Base-by-base conservation (phyloP, 2,113 vertebrate species). In the Sapayoa aenigma region DNA sequence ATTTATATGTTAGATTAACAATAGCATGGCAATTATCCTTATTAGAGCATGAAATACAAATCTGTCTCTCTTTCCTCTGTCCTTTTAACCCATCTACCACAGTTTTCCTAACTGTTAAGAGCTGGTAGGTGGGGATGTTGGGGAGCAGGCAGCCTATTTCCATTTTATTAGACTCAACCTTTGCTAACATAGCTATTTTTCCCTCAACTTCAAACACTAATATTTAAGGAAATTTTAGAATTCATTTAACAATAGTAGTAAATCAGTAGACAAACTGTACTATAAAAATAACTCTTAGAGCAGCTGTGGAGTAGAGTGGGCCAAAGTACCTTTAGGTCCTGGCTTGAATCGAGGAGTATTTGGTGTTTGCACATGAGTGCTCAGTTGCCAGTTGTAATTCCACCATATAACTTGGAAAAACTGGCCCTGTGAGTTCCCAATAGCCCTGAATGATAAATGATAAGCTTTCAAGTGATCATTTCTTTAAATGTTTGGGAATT, bases 1-100 rank as follows among this genome's bases (percentile, higher is more conserved):
- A 94, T 95, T 96, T 95, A 84, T 93, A 90, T 94, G 93, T 85
- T 90, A 92, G 87, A 95, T 94, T 94, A 95, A 90, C 83, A 93
- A 91, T 81, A 82, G 33, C 44, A 41, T 67, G 62, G 86, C 91
- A 87, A 92, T 96, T 96, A 84, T 83, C 50, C 79, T 88, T 96
- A 79, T 79, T 96, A 94, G 92, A 95, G 89, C 77, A 88, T 95
- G 94, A 94, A 96, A 87, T 96, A 85, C 63, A 96, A 89, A 95
- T 96, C 79, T 96, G 86, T 60, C 86, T 94, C 67, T 95, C 93
- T 94, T 82, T 31, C 53, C 79, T 22, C 79, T 66, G 68, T 93
- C 91, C 41, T 89, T 94, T 81, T 87, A 97, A 84, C 94, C 90
- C 53, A n/a, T 83, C 95, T 93, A 60, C 87, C 89, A 55, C 71